Conservation (phyloP, 2,113 vertebrate genomes). For the Zootoca vivipara region DNA sequence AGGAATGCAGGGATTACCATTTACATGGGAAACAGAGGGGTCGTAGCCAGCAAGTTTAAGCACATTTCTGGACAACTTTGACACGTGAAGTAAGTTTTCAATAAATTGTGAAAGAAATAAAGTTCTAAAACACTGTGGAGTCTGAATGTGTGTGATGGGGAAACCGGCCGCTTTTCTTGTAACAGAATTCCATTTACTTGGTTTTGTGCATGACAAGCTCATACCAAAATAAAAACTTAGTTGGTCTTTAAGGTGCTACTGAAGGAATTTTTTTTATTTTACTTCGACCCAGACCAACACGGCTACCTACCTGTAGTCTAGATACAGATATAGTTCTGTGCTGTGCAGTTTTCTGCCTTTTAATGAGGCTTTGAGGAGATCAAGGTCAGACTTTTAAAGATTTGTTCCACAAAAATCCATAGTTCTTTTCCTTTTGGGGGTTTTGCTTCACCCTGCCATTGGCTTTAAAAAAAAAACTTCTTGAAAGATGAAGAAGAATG, state of each 20-base stretch:
- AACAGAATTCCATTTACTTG: conserved; percentile 23
- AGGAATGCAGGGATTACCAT: no score
- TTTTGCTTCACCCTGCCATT: conserved; percentile 3
- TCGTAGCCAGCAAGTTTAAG: no score
- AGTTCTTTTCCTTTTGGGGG: conserved; percentile 1
- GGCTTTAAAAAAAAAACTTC: not conserved
- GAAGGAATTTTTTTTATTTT: no score
- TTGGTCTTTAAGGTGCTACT: no score
- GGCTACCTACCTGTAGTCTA: no score
- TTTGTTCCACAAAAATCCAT: conserved; percentile 35
- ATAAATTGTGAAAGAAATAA: no score
- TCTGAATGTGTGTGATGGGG: not conserved
- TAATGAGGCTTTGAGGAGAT: conserved; percentile 13
- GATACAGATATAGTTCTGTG: not conserved
- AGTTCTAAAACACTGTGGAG: no score
- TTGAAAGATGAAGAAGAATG: conserved; percentile 20
- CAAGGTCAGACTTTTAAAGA: not conserved
- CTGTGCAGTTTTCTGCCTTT: not conserved
- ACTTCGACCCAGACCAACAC: no score
- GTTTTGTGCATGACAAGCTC: not conserved
- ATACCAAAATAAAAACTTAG: no score
- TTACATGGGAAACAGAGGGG: no score
- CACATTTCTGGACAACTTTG: no score
- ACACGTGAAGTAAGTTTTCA: no score
- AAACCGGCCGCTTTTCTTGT: not conserved